Evolutionary conservation across 2,113 vertebrate species (phyloP), one percentile per base, ranked within the genome.

Genomic region (Butorides virescens): DNA sequence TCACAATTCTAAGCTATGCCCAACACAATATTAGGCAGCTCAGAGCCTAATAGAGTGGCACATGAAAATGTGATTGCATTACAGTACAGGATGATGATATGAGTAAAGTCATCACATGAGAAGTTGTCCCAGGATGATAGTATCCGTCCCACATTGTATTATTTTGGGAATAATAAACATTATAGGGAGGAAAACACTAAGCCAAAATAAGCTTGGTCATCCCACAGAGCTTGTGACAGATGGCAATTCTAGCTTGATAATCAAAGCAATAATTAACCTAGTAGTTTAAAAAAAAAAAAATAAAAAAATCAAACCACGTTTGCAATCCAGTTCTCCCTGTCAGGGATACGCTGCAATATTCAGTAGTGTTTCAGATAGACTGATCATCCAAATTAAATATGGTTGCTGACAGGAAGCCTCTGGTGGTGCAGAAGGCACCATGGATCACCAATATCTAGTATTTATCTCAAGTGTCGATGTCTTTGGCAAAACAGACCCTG

Each of bases 111-210:
- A 86, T 67, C 95, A 88, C 92, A 71, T 49, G 90, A 92, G 59
- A 56, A 65, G 36, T 36, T 72, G 75, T 86, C 86, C 93, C 95
- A 81, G 73, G 82, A 93, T 77, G 82, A 84, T 5, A 61, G 37
- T 86, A 65, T 67, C 73, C 84, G 79, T 80, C 86, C 95, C 73
- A 92, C 92, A 59, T 75, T 42, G 7, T 46, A 93, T 80, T 93
- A 92, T 94, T 96, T 92, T 17, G 90, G 95, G 93, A 93, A 91
- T 91, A 90, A 95, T 89, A 93, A 96, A 95, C 73, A 89, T 59
- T 91, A 34, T 36, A 93, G 37, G 61, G 15, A 78, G 90, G 75
- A 89, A 96, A 97, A 74, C 68, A 67, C 15, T 3, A 80, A 6
- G 26, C 88, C 82, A 92, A 91, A 93, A 84, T 68, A 93, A 92